phyloP scores from a whole-genome alignment of 2,797 vertebrate genomes.

The Natrix natrix region DNA sequence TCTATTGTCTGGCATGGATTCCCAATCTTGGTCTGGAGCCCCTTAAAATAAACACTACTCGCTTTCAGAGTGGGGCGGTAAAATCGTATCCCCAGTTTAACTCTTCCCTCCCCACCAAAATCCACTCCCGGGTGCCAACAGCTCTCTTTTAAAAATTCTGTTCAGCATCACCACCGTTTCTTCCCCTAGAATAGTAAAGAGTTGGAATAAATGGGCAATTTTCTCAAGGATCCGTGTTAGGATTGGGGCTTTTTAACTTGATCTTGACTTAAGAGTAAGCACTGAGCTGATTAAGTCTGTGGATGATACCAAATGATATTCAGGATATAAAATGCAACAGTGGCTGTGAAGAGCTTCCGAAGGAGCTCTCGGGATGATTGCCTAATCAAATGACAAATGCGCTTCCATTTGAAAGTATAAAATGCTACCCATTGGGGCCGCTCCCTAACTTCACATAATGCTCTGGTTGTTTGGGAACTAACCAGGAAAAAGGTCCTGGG shows the following conservation, averaged over 20 bases:
- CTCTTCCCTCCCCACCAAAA: not conserved
- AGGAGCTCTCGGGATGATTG: not conserved
- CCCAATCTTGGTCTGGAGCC: constrained; percentile 30
- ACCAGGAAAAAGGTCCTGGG: not conserved
- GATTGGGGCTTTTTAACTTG: not conserved
- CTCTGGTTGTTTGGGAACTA: not conserved
- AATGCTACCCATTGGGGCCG: not conserved
- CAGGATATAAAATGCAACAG: not conserved
- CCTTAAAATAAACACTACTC: not conserved
- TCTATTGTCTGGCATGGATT: constrained; percentile 38
- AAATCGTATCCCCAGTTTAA: not conserved
- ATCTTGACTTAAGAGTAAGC: not conserved
- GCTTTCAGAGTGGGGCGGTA: not conserved
- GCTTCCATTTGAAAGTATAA: not conserved
- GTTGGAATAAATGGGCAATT: not conserved
- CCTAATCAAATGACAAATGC: not conserved
- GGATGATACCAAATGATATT: not conserved
- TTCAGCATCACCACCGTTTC: not conserved
- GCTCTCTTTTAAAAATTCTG: too few relatives aligned
- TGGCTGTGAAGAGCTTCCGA: not conserved
- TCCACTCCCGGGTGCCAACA: too few relatives aligned
- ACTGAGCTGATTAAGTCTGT: not conserved
- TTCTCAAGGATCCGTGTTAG: not conserved
- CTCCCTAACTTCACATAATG: not conserved
- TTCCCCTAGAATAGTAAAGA: not conserved